phyloP scores from a whole-genome alignment of 2,888 invertebrate species.

The Drosophila prostipennis region DNA sequence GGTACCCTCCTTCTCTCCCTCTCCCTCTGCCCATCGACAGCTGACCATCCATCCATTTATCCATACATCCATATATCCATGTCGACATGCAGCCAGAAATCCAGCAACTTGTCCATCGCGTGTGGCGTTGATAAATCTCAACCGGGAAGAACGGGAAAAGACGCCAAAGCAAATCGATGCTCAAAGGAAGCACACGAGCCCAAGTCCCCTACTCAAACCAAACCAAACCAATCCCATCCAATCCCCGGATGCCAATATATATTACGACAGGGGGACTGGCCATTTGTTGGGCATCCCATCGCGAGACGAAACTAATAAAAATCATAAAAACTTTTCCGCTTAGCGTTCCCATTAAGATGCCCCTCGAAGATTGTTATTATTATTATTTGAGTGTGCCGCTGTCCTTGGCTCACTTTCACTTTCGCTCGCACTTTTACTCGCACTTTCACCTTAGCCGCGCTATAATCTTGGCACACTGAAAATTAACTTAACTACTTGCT shows the following conservation, averaged over 20 bases:
- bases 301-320: conserved; percentile 44
- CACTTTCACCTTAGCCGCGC: conserved; percentile 11
- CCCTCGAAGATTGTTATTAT: conserved; percentile 41
- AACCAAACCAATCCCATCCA: conserved; percentile 27
- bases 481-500: conserved; percentile 35
- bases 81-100: conserved; percentile 9
- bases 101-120: conserved; percentile 50
- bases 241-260: conserved; percentile 61
- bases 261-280: conserved; percentile 18
- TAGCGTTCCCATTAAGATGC: conserved; percentile 49
- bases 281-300: conserved; percentile 19
- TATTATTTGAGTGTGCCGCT: conserved; percentile 48
- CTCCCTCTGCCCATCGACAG: neutral
- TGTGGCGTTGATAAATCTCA: conserved; percentile 70
- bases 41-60: neutral
- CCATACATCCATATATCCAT: conserved; percentile 3
- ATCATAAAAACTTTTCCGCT: conserved; percentile 70
- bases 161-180: conserved; percentile 2
- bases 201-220: conserved; percentile 51
- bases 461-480: conserved; percentile 17
- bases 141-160: neutral
- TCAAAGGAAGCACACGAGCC: too few relatives aligned
- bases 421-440: neutral
- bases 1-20: neutral
- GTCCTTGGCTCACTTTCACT: conserved; percentile 25